Percentiles rank a stretch among this genome's conserved stretches.
Conservation (phyloP, 2,888 invertebrate genomes). For the Rhamnusium bicolor region DNA sequence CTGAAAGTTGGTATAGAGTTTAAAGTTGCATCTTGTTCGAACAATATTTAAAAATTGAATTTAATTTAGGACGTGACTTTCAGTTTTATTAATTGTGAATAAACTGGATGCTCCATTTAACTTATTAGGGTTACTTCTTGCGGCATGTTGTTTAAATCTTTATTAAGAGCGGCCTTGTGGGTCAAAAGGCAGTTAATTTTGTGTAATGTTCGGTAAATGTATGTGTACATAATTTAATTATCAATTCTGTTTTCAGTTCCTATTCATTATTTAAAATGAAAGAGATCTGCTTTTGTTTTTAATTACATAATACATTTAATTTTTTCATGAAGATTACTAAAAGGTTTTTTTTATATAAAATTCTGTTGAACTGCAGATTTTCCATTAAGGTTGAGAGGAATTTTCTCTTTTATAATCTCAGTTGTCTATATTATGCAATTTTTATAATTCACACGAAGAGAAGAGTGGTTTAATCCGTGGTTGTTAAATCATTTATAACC, state of each 20-base stretch:
- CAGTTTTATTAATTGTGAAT: conserved; percentile 1
- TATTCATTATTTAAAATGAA: not conserved
- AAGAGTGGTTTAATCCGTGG: too few relatives aligned
- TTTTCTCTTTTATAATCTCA: too few relatives aligned
- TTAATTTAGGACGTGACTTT: not conserved
- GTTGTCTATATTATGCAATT: too few relatives aligned
- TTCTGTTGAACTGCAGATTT: too few relatives aligned
- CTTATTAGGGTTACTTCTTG: conserved; percentile 1
- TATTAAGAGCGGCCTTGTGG: not conserved
- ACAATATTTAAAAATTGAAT: not conserved
- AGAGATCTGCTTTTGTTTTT: not conserved
- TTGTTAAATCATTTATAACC: too few relatives aligned
- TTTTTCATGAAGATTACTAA: too few relatives aligned
- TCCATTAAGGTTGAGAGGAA: too few relatives aligned
- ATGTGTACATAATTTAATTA: not conserved
- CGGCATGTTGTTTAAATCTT: not conserved
- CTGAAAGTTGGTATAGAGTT: not conserved
- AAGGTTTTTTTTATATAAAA: too few relatives aligned
- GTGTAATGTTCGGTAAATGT: not conserved
- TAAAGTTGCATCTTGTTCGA: not conserved
- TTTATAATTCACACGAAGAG: too few relatives aligned
- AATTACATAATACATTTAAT: not conserved
- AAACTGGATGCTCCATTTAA: conserved; percentile 8
- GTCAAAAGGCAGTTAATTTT: not conserved
- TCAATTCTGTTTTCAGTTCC: not conserved